Conservation (phyloP, 2,797 vertebrate species). For the Cygnus olor region DNA sequence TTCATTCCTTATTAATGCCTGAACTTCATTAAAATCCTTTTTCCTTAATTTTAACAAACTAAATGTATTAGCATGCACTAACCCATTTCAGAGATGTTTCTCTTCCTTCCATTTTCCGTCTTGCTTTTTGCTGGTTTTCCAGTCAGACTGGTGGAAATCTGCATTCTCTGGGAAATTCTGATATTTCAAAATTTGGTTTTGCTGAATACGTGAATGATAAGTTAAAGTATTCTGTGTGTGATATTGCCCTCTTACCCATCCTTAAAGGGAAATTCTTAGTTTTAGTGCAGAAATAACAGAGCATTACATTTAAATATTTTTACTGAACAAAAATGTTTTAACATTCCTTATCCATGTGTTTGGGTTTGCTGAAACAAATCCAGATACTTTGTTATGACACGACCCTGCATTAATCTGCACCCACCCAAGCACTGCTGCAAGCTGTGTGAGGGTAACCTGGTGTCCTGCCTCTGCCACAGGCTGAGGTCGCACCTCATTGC, state of each 20-base stretch:
- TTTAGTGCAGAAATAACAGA: neutral
- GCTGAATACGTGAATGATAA: neutral
- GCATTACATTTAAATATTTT: neutral
- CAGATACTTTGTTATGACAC: neutral
- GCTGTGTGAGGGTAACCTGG: neutral
- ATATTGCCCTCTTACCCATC: neutral
- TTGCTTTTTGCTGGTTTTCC: neutral
- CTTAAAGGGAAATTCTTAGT: neutral
- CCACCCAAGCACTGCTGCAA: neutral
- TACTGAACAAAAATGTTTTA: slow-evolving; percentile 13
- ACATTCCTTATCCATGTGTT: neutral
- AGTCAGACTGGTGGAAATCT: neutral
- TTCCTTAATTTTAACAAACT: neutral
- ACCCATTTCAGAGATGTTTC: neutral
- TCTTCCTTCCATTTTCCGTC: neutral
- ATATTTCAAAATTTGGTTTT: neutral
- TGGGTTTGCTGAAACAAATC: neutral
- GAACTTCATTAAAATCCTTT: neutral
- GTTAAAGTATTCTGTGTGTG: neutral
- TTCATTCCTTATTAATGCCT: neutral
- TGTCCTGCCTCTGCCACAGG: neutral
- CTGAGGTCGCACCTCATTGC: neutral
- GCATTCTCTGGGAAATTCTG: neutral
- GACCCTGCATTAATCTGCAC: neutral
- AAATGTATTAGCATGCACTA: neutral